phyloP scores from a whole-genome alignment of 64 coral and sea anemone species.

The Pocillopora damicornis region DNA sequence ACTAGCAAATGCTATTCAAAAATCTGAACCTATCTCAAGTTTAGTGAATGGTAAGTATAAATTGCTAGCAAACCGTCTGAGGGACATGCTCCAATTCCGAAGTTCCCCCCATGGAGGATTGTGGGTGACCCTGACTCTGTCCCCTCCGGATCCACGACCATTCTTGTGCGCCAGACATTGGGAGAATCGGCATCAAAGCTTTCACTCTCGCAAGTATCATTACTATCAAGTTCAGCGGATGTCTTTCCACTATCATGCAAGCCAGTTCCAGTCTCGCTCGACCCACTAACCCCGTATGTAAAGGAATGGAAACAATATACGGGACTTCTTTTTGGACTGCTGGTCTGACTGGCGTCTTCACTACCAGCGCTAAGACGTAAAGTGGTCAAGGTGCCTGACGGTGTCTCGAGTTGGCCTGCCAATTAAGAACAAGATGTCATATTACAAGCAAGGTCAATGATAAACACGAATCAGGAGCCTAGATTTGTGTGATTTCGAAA shows the following conservation, averaged over 20 bases:
- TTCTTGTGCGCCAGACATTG: slow-evolving; percentile 13
- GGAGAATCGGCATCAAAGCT: slow-evolving; percentile 27
- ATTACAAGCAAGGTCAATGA: background rate
- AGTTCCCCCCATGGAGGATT: background rate
- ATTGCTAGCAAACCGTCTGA: background rate
- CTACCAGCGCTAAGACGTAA: background rate
- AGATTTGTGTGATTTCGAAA: background rate
- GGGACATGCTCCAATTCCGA: background rate
- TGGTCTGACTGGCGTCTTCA: background rate
- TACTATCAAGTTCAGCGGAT: background rate
- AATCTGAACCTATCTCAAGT: background rate
- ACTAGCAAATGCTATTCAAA: background rate
- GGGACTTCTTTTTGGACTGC: slow-evolving; percentile 11
- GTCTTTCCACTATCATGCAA: background rate
- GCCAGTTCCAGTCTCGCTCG: background rate
- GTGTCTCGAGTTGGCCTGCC: background rate
- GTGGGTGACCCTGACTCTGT: background rate
- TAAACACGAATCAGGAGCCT: too few species aligned
- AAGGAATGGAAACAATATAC: slow-evolving; percentile 41
- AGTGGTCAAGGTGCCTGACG: background rate
- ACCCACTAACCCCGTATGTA: slow-evolving; percentile 8
- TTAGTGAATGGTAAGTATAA: background rate
- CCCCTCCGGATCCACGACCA: slow-evolving; percentile 2
- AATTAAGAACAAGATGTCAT: background rate
- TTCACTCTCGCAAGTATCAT: background rate